Base-by-base conservation (phyloP, 2,888 invertebrate genomes). In the Heliconius aoede region DNA sequence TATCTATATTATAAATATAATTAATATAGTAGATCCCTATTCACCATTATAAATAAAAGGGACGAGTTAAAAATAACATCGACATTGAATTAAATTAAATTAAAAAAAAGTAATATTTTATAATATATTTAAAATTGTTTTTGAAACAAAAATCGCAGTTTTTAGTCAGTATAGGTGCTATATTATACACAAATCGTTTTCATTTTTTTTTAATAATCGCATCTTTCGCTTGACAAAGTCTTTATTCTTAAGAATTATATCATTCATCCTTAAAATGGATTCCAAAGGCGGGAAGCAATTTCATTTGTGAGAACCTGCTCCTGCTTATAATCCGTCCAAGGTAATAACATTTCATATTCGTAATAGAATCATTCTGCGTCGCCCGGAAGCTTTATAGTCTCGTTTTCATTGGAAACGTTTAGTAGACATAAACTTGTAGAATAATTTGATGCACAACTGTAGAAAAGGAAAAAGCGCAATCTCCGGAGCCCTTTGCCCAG, bases 341-440 rank as follows among this genome's bases (percentile, higher is more conserved):
- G 93, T 94, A 94, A 94, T 94, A 94, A 91, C 93, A 93, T 94
- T 94, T 94, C 94, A 94, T 93, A 94, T 94, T 94, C 94, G 91
- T 94, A 94, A 94, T 94, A 93, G 93, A 94, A 94, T 94, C 93
- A 93, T 91, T 94, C 89, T 89, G 90, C 91, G 93, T 92, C 93
- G 91, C 91, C 86, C 88, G 89, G 92, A 91, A 93, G 94, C 90
- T 94, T 94, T 94, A 94, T 93, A 93, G 93, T 93, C 93, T 93
- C 93, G 92, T 94, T 94, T 93, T 94, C 93, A 94, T 93, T 91
- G 93, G 88, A 90, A 93, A 90, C 93, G 93, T 92, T 94, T 93
- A 93, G 93, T 91, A 91, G 88, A 88, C 90, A 91, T 92, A 91
- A 92, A 92, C 91, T 93, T 92, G 90, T 91, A 91, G 91, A 91